Evolutionary conservation across 1,140 invertebrate species (phyloP).

Genomic region (Tenebrio molitor): DNA sequence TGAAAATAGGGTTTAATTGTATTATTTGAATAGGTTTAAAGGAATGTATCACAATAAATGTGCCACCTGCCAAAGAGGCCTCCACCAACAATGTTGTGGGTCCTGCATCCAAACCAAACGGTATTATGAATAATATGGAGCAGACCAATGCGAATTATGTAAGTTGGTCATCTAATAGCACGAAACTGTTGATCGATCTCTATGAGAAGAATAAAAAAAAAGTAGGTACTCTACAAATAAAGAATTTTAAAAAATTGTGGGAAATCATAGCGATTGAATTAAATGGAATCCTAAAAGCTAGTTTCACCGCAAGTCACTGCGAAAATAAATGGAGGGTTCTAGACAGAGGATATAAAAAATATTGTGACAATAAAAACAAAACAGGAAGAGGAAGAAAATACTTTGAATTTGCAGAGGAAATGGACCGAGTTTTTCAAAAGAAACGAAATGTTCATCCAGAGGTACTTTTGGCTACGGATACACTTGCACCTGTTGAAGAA

Average conservation of each 20-base stretch:
- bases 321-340: slow-evolving; percentile 52
- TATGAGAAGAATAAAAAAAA: too few species aligned
- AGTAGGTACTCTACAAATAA: slow-evolving; percentile 42
- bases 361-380: slow-evolving; percentile 47
- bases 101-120: too few species aligned
- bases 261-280: slow-evolving; percentile 40
- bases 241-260: slow-evolving; percentile 42
- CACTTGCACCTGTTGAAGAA: not conserved
- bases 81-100: too few species aligned
- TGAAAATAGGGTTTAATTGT: too few species aligned
- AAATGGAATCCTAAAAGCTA: not conserved
- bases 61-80: too few species aligned
- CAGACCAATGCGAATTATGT: too few species aligned
- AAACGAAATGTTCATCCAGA: slow-evolving; percentile 43
- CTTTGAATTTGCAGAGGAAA: slow-evolving; percentile 48
- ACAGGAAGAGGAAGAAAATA: slow-evolving; percentile 49
- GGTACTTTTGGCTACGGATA: slow-evolving; percentile 11
- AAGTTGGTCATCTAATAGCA: too few species aligned
- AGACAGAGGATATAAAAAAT: slow-evolving; percentile 53
- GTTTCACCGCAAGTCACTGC: slow-evolving; percentile 30
- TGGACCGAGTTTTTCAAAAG: slow-evolving; percentile 42
- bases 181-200: too few species aligned
- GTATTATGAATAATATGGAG: too few species aligned
- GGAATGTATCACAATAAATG: too few species aligned
- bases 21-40: too few species aligned